Conservation (phyloP, 2,113 vertebrate species). For the Gymnogyps californianus region DNA sequence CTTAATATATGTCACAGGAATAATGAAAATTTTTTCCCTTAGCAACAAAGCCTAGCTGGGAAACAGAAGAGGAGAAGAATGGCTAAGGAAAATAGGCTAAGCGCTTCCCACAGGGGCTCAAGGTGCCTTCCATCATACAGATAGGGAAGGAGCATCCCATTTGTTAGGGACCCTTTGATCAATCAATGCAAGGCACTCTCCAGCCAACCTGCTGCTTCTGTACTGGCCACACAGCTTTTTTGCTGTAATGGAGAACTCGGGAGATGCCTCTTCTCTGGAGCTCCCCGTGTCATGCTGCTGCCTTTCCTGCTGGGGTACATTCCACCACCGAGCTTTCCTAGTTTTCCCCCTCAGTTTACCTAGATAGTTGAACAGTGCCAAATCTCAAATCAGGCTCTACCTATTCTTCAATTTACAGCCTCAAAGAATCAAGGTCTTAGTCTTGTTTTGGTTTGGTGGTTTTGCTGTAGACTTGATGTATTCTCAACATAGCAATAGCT, state of each 20-base stretch:
- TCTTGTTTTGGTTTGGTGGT: neutral
- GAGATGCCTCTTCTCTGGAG: neutral
- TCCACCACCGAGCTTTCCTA: neutral
- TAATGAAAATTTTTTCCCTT: neutral
- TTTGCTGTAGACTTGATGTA: neutral
- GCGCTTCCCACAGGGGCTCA: neutral
- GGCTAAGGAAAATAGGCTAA: neutral
- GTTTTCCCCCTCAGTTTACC: neutral
- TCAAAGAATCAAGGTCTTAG: neutral
- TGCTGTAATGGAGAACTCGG: rapidly evolving
- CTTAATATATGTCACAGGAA: neutral
- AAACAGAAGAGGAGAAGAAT: neutral
- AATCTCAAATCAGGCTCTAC: neutral
- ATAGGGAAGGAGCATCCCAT: neutral
- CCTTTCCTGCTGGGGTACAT: neutral
- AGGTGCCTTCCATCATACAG: neutral
- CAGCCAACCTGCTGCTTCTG: neutral
- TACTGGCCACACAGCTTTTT: neutral
- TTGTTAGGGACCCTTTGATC: neutral
- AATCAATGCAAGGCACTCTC: neutral
- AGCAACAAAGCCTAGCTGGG: neutral
- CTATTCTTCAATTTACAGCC: neutral
- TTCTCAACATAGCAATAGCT: neutral
- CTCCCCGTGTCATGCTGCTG: neutral
- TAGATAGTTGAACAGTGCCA: neutral